phyloP scores from a whole-genome alignment of 2,888 invertebrate species.

The Chrysodeixis includens region DNA sequence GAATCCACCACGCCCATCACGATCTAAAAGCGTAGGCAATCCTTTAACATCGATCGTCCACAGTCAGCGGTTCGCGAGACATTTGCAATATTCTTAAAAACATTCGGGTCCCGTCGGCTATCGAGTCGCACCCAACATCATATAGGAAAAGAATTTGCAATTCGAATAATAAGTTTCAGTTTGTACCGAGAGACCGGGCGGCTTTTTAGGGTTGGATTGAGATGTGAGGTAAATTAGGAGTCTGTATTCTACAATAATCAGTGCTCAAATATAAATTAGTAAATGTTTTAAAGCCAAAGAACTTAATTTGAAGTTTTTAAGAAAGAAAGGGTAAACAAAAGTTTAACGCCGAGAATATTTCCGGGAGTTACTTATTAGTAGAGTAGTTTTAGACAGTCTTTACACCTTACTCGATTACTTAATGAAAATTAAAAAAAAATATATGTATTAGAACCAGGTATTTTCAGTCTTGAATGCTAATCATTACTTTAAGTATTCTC shows the following conservation, averaged over 20 bases:
- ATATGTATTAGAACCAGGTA: too few species aligned
- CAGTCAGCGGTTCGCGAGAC: slow-evolving; percentile 76
- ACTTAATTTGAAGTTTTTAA: too few species aligned
- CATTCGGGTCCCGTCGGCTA: slow-evolving; percentile 71
- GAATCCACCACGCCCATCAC: slow-evolving; percentile 65
- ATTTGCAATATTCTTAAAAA: slow-evolving; percentile 84
- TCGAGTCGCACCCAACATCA: slow-evolving; percentile 67
- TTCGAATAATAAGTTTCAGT: slow-evolving; percentile 71
- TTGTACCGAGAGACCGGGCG: slow-evolving; percentile 39
- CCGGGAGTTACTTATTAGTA: too few species aligned
- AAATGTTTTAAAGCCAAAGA: too few species aligned
- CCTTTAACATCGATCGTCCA: slow-evolving; percentile 76
- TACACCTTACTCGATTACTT: too few species aligned
- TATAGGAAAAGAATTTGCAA: slow-evolving; percentile 72
- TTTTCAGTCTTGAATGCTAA: too few species aligned
- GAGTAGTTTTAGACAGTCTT: too few species aligned
- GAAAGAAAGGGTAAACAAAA: too few species aligned
- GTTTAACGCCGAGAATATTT: too few species aligned
- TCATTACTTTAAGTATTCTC: too few species aligned
- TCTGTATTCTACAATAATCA: slow-evolving; percentile 8
- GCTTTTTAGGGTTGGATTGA: slow-evolving; percentile 41
- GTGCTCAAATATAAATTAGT: too few species aligned
- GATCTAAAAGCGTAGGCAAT: slow-evolving; percentile 74
- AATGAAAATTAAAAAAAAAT: too few species aligned
- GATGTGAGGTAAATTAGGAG: slow-evolving; percentile 25